A percentile compares a stretch with the other conserved stretches of the same genome.
Conservation (phyloP, 2,888 invertebrate genomes). For the Acanthosepion esculentum region DNA sequence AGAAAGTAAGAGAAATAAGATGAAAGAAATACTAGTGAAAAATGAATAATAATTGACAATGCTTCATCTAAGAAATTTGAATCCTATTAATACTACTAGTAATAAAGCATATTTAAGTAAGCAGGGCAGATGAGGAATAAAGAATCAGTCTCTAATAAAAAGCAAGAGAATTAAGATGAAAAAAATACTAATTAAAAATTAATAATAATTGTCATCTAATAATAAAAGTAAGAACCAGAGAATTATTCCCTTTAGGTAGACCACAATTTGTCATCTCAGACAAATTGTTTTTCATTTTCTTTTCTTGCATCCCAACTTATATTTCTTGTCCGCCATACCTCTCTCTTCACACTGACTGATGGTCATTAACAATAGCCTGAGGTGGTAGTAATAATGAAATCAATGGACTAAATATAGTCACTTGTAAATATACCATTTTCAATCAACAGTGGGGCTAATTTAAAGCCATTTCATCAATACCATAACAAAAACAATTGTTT, state of each 20-base stretch:
- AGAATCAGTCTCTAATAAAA: too few species aligned
- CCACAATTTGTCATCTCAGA: not conserved
- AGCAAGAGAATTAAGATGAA: too few species aligned
- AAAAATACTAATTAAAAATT: too few species aligned
- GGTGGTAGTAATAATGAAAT: conserved; percentile 8
- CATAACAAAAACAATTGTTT: not conserved
- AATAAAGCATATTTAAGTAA: too few species aligned
- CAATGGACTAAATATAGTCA: not conserved
- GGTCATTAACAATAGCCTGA: not conserved
- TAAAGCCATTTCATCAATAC: not conserved
- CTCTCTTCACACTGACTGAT: not conserved
- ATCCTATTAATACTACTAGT: too few species aligned
- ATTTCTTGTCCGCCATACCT: not conserved
- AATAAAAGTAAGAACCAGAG: not conserved
- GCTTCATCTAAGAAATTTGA: too few species aligned
- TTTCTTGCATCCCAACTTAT: not conserved
- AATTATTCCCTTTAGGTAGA: not conserved
- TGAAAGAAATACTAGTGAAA: too few species aligned
- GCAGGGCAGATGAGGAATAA: too few species aligned
- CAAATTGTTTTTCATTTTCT: not conserved
- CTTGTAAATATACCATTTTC: not conserved
- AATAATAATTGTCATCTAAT: too few species aligned
- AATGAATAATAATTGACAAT: too few species aligned
- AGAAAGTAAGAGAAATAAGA: too few species aligned
- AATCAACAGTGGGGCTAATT: not conserved